Evolutionary conservation across 2,888 invertebrate species (phyloP).

Genomic region (Melipona bicolor): DNA sequence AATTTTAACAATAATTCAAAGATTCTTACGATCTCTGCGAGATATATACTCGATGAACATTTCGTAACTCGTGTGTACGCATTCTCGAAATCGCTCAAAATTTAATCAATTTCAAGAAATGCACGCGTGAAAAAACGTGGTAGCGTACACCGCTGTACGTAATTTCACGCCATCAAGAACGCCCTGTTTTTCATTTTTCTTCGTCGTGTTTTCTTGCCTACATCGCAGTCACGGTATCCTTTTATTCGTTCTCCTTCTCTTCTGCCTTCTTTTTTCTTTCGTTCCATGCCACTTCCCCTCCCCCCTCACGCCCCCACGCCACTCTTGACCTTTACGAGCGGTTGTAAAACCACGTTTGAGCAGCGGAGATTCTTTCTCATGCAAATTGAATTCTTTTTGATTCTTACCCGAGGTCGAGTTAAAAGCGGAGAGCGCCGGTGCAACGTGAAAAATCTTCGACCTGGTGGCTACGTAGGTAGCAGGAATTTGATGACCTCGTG

Average conservation of each 20-base stretch:
- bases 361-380: constrained; percentile 57
- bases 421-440: not conserved
- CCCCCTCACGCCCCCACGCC: not conserved
- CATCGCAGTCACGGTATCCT: not conserved
- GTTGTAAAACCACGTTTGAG: constrained; percentile 53
- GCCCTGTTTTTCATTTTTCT: constrained; percentile 9
- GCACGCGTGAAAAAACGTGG: no score
- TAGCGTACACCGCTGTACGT: not conserved
- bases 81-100: no score
- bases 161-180: constrained; percentile 51
- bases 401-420: constrained; percentile 21
- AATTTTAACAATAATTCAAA: no score
- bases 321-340: constrained; percentile 40
- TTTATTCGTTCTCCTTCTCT: not conserved
- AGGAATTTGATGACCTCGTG: constrained; percentile 1
- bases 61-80: no score
- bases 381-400: constrained; percentile 64
- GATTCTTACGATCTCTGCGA: no score
- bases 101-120: no score
- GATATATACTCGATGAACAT: no score
- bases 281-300: not conserved
- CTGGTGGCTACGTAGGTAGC: not conserved
- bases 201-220: not conserved
- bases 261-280: not conserved
- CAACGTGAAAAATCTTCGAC: constrained; percentile 24